Conservation (phyloP, 2,888 invertebrate genomes). For the Boloria euphrosyne region DNA sequence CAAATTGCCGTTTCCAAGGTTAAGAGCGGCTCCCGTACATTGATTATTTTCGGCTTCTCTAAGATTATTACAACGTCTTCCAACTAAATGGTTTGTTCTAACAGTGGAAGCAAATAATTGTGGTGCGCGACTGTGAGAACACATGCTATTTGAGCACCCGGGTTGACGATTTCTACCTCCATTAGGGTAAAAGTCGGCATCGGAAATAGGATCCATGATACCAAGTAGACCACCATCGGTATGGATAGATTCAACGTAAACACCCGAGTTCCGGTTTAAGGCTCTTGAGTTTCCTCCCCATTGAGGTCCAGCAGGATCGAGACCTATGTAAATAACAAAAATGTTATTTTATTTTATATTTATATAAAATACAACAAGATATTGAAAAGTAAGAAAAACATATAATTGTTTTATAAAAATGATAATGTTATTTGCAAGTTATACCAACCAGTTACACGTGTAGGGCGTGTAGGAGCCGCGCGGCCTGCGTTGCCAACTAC, state of each 20-base stretch:
- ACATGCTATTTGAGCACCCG: slow-evolving; percentile 46
- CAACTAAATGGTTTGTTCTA: slow-evolving; percentile 45
- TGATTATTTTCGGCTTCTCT: slow-evolving; percentile 42
- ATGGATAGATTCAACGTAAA: slow-evolving; percentile 52
- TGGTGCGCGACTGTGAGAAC: slow-evolving; percentile 48
- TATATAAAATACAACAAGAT: slow-evolving; percentile 12
- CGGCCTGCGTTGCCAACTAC: slow-evolving; percentile 66
- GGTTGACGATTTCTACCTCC: slow-evolving; percentile 51
- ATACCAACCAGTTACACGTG: slow-evolving; percentile 49
- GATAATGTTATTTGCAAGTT: too few species aligned
- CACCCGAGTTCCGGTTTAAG: slow-evolving; percentile 44
- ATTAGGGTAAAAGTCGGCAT: slow-evolving; percentile 54
- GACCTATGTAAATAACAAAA: slow-evolving; percentile 37
- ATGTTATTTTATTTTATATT: neutral
- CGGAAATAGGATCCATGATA: slow-evolving; percentile 46
- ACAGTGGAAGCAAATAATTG: slow-evolving; percentile 49
- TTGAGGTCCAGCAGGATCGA: slow-evolving; percentile 49
- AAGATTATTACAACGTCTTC: slow-evolving; percentile 44
- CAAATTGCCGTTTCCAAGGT: slow-evolving; percentile 46
- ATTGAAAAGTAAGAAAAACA: too few species aligned
- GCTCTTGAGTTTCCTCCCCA: slow-evolving; percentile 45
- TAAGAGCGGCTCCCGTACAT: slow-evolving; percentile 42
- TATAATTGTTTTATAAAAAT: too few species aligned
- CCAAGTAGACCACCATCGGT: slow-evolving; percentile 51
- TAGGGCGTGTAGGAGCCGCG: slow-evolving; percentile 47